These are phyloP conservation scores for Scartelaos histophorus DNA, from an alignment of 2,113 vertebrate genomes.

Conservation along the genomic window DNA sequence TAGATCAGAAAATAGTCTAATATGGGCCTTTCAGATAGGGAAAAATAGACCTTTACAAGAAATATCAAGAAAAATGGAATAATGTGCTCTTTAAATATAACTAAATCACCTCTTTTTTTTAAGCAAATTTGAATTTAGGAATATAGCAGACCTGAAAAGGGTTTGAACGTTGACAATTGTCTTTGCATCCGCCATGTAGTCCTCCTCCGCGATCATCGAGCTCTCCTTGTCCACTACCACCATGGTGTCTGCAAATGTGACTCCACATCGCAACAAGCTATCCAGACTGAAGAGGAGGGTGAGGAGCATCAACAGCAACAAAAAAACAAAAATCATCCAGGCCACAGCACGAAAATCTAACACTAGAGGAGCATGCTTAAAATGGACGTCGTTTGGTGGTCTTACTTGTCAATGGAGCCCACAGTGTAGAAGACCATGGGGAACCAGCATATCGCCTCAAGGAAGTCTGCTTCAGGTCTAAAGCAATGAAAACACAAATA, in stretches of 20 bases:
- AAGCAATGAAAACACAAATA: conserved; percentile 54
- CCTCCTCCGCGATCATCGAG: conserved; percentile 85
- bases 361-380: background rate
- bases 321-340: background rate
- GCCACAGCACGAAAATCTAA: background rate
- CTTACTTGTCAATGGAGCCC: conserved; percentile 86
- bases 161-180: conserved; percentile 85
- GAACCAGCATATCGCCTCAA: conserved; percentile 85
- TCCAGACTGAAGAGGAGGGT: conserved; percentile 70
- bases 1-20: too few species aligned
- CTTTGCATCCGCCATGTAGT: conserved; percentile 85
- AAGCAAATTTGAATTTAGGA: background rate
- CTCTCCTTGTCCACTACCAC: conserved; percentile 86
- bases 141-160: conserved; percentile 75
- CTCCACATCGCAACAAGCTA: conserved; percentile 81
- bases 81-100: too few species aligned
- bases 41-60: too few species aligned
- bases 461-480: conserved; percentile 83
- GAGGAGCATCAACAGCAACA: background rate
- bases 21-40: too few species aligned
- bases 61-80: too few species aligned
- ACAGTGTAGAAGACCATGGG: conserved; percentile 86
- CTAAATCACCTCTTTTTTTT: too few species aligned
- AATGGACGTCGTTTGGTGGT: background rate
- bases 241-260: conserved; percentile 83